phyloP scores from a whole-genome alignment of 2,888 invertebrate genomes.

The Andrena trimmerana region DNA sequence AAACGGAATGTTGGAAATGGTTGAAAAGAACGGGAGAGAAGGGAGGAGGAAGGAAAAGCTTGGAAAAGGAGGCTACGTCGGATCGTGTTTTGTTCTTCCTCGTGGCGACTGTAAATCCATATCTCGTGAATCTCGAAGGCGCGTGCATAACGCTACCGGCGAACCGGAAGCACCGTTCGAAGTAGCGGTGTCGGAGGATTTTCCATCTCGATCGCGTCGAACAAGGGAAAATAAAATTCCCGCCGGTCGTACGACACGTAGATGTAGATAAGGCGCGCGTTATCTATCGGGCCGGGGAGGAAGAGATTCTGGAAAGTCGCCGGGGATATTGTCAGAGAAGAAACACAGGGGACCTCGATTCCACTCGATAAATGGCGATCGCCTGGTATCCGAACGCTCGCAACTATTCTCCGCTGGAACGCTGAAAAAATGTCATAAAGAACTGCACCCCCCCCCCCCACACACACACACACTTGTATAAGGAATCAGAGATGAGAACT shows the following conservation, averaged over 20 bases:
- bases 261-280: conserved; percentile 49
- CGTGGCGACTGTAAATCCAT: conserved; percentile 57
- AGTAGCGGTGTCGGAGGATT: conserved; percentile 54
- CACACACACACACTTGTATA: too few species aligned
- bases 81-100: conserved; percentile 37
- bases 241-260: conserved; percentile 25
- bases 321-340: conserved; percentile 12
- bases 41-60: background rate
- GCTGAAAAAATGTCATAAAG: background rate
- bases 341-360: conserved; percentile 4
- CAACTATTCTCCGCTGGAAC: background rate
- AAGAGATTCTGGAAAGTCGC: conserved; percentile 17
- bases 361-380: conserved; percentile 24
- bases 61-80: conserved; percentile 28
- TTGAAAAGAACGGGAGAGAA: background rate
- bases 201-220: conserved; percentile 65
- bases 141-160: conserved; percentile 45
- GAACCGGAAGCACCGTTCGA: conserved; percentile 58
- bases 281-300: conserved; percentile 15
- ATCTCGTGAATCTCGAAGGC: conserved; percentile 52
- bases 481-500: too few species aligned
- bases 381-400: conserved; percentile 6
- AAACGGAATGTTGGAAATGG: background rate
- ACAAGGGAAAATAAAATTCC: conserved; percentile 65
- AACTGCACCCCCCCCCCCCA: too few species aligned